Evolutionary conservation across 2,113 vertebrate species (phyloP).

Genomic region (Bolborhynchus lineola): DNA sequence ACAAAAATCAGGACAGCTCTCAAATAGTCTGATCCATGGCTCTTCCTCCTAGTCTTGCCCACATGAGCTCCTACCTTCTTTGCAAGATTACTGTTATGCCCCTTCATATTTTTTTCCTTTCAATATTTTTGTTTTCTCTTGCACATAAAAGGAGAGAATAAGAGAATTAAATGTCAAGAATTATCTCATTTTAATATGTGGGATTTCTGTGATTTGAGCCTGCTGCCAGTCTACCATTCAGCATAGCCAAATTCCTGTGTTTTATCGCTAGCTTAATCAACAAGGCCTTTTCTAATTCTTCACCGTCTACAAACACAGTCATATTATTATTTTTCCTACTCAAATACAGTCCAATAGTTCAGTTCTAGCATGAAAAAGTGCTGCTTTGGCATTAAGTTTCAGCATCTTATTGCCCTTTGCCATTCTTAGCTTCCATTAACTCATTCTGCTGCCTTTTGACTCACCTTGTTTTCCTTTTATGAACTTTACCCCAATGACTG

Average conservation of each 20-base stretch:
- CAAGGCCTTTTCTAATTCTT: neutral
- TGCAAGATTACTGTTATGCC: neutral
- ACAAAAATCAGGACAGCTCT: neutral
- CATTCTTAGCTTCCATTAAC: neutral
- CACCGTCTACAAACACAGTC: neutral
- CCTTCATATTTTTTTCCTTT: neutral
- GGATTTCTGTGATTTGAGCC: neutral
- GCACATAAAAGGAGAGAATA: neutral
- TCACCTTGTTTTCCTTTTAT: neutral
- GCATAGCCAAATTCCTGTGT: neutral
- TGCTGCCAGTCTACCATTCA: conserved; percentile 6
- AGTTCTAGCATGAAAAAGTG: neutral
- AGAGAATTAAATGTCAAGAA: conserved; percentile 21
- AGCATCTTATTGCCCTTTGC: neutral
- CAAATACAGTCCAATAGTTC: neutral
- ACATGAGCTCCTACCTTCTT: neutral
- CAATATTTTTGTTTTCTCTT: conserved; percentile 28
- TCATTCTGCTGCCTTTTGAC: neutral
- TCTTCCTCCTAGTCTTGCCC: neutral
- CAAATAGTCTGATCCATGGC: neutral
- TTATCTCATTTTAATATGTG: conserved; percentile 1
- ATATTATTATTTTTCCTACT: neutral
- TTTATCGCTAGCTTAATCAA: neutral
- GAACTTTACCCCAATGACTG: neutral
- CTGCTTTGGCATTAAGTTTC: neutral